phyloP scores from a whole-genome alignment of 1,140 invertebrate species.

The Agrilus planipennis region DNA sequence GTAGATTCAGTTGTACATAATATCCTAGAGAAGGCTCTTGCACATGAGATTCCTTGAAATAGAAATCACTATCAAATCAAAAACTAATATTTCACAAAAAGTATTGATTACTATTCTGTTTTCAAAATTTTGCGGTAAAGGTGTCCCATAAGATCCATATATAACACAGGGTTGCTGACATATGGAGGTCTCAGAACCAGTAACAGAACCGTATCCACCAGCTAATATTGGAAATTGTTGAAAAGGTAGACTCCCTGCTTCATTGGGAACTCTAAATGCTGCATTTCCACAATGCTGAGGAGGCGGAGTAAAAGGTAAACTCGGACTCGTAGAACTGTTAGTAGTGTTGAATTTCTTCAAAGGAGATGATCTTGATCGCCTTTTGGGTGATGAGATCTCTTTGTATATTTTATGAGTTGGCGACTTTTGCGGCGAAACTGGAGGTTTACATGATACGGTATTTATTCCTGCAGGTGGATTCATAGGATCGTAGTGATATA shows the following conservation, averaged over 20 bases:
- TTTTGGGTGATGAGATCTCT: slow-evolving; percentile 13
- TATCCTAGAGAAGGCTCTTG: too few relatives aligned
- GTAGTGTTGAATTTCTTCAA: slow-evolving; percentile 21
- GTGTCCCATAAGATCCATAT: slow-evolving; percentile 25
- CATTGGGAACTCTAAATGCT: slow-evolving; percentile 7
- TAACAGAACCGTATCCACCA: slow-evolving; percentile 6
- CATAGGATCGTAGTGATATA: slow-evolving; percentile 62
- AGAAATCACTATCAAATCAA: slow-evolving; percentile 5
- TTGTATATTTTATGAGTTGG: slow-evolving; percentile 10
- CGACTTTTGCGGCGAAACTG: slow-evolving; percentile 16
- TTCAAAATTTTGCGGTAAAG: slow-evolving; percentile 25
- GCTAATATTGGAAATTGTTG: slow-evolving; percentile 13
- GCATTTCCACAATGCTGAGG: slow-evolving; percentile 9
- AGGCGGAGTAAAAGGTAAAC: slow-evolving; percentile 26
- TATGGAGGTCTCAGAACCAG: slow-evolving; percentile 10
- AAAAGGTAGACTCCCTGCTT: too few relatives aligned
- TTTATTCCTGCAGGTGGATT: slow-evolving; percentile 45
- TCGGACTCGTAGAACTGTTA: slow-evolving; percentile 31
- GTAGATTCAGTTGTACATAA: slow-evolving; percentile 18
- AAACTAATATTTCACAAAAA: background rate
- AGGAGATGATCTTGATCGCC: slow-evolving; percentile 20
- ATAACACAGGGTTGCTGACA: slow-evolving; percentile 28
- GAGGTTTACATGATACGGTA: slow-evolving; percentile 11
- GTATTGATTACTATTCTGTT: slow-evolving; percentile 21
- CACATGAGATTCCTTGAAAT: slow-evolving; percentile 8